These are phyloP conservation scores for Nyctalus aviator DNA, from an alignment of 2,797 vertebrate genomes.

Conservation along the genomic window DNA sequence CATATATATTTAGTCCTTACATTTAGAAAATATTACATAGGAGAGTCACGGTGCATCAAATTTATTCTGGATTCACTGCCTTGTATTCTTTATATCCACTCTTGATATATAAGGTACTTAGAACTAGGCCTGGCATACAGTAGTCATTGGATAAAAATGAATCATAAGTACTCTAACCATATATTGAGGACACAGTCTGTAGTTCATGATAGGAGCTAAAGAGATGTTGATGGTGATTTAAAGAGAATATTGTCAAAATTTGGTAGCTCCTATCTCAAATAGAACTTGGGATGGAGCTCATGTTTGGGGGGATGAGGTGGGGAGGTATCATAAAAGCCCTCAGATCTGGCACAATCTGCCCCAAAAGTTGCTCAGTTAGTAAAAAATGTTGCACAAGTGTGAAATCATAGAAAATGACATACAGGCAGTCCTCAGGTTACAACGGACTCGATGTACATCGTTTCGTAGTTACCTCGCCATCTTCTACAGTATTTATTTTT, in stretches of 20 bases:
- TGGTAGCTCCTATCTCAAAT: not conserved
- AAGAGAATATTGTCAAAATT: not conserved
- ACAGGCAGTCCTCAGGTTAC: not conserved
- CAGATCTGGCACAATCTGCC: not conserved
- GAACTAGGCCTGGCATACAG: not conserved
- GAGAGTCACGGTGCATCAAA: not conserved
- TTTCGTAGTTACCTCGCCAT: too few species aligned
- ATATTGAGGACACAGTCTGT: not conserved
- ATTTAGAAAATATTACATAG: not conserved
- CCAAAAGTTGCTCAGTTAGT: not conserved
- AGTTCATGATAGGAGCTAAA: not conserved
- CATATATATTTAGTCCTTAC: not conserved
- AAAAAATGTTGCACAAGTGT: not conserved
- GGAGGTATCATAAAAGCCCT: not conserved
- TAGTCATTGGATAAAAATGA: not conserved
- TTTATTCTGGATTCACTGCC: not conserved
- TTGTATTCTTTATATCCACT: not conserved
- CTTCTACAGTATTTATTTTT: too few species aligned
- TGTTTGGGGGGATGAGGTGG: accelerated
- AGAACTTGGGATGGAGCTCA: not conserved
- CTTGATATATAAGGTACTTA: not conserved
- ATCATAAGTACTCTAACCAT: not conserved
- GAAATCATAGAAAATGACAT: not conserved
- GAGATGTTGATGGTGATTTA: not conserved
- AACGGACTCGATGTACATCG: too few species aligned